These are phyloP conservation scores for Seriola quinqueradiata DNA, from an alignment of 2,113 vertebrate genomes.

Conservation along the genomic window DNA sequence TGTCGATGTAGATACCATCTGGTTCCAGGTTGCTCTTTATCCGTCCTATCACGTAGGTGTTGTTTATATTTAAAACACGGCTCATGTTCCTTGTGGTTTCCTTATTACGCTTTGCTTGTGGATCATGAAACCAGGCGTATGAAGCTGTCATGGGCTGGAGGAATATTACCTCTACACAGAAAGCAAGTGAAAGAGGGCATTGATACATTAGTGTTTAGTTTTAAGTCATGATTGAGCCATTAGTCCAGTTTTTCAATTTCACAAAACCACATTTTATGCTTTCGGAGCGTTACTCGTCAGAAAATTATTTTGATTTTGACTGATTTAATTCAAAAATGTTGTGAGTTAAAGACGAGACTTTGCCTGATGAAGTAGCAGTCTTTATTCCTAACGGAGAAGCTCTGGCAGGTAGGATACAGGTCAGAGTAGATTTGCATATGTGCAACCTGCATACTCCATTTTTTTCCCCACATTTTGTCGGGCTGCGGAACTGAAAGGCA, in stretches of 20 bases:
- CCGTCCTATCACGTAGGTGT: constrained; percentile 65
- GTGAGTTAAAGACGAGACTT: constrained; percentile 3
- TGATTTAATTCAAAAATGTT: constrained; percentile 11
- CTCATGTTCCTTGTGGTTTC: constrained; percentile 79
- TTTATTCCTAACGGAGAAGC: constrained; percentile 14
- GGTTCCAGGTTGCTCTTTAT: constrained; percentile 68
- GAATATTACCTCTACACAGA: constrained; percentile 58
- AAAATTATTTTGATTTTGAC: constrained; percentile 22
- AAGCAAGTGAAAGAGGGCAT: constrained; percentile 68
- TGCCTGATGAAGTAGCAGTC: constrained; percentile 19
- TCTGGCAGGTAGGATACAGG: constrained; percentile 35
- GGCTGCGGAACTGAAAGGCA: constrained; percentile 38
- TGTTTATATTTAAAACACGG: constrained; percentile 81
- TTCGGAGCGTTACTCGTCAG: constrained; percentile 5
- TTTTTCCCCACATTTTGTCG: constrained; percentile 40
- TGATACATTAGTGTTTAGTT: constrained; percentile 57
- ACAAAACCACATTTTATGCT: constrained; percentile 20
- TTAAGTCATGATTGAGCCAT: constrained; percentile 36
- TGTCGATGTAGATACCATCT: constrained; percentile 64
- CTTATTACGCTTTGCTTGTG: constrained; percentile 72
- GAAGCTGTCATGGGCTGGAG: constrained; percentile 53
- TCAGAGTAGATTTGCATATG: constrained; percentile 42
- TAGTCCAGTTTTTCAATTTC: constrained; percentile 19
- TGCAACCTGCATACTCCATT: constrained; percentile 30
- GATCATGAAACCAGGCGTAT: constrained; percentile 61